These are phyloP conservation scores for Noctuana brunneofusca DNA, from an alignment of 2,888 invertebrate genomes.

Conservation along the genomic window DNA sequence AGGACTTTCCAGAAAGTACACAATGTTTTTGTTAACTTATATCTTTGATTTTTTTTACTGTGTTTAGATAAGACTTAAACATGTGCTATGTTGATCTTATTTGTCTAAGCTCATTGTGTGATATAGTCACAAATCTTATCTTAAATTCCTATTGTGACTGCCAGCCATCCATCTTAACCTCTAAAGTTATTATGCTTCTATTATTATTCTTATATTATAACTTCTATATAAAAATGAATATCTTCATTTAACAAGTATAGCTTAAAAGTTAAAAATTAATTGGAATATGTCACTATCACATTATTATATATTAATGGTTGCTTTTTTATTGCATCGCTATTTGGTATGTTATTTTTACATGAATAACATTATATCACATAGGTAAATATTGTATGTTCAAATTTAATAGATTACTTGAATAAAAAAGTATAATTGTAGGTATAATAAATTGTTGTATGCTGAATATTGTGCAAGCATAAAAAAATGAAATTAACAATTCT, in stretches of 20 bases:
- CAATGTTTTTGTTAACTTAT: slow-evolving; percentile 32
- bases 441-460: too few relatives aligned
- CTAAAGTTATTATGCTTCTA: background rate
- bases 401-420: too few relatives aligned
- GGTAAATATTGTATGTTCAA: too few relatives aligned
- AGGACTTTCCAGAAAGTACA: slow-evolving; percentile 55
- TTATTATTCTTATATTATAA: background rate
- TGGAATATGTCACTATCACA: too few relatives aligned
- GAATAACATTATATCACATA: too few relatives aligned
- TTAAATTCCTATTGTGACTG: background rate
- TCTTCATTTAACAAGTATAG: background rate
- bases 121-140: background rate
- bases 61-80: background rate
- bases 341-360: too few relatives aligned
- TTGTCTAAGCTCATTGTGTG: background rate
- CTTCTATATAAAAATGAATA: background rate
- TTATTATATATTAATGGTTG: too few relatives aligned
- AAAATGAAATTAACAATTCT: too few relatives aligned
- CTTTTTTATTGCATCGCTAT: too few relatives aligned
- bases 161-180: slow-evolving; percentile 18
- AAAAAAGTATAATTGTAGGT: too few relatives aligned
- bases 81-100: background rate
- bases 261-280: too few relatives aligned
- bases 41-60: background rate
- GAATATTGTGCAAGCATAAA: too few relatives aligned